A percentile compares a stretch with the other conserved stretches of the same genome.
phyloP scores from a whole-genome alignment of 2,113 vertebrate genomes.

The Tragelaphus buxtoni region DNA sequence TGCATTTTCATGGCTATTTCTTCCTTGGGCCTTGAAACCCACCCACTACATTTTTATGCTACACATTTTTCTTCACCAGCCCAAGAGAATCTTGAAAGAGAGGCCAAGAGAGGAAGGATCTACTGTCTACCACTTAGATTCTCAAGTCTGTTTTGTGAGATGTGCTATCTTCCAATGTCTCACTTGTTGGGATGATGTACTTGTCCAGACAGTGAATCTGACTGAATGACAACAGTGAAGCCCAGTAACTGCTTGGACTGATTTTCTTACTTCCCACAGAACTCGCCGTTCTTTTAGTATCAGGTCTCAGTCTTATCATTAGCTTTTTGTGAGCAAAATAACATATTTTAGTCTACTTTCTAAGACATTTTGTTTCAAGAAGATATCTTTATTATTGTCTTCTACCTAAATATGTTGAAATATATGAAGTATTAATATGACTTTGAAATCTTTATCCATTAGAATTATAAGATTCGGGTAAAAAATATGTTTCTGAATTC shows the following conservation, averaged over 20 bases:
- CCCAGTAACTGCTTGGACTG: background rate
- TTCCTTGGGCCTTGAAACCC: background rate
- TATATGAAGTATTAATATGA: background rate
- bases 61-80: background rate
- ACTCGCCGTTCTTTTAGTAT: background rate
- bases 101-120: background rate
- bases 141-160: background rate
- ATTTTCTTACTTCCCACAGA: background rate
- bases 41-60: background rate
- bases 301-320: background rate
- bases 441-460: background rate
- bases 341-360: background rate
- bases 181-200: background rate
- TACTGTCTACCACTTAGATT: background rate
- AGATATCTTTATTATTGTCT: background rate
- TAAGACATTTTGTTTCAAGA: background rate
- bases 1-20: background rate
- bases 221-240: background rate
- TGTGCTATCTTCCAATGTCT: background rate
- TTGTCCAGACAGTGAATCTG: background rate
- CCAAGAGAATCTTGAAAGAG: background rate
- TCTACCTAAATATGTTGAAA: background rate
- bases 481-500: background rate
- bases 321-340: background rate
- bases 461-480: background rate